Percentiles rank a stretch among this genome's conserved stretches.
phyloP scores from a whole-genome alignment of 2,888 invertebrate species.

The Agrotis puta region DNA sequence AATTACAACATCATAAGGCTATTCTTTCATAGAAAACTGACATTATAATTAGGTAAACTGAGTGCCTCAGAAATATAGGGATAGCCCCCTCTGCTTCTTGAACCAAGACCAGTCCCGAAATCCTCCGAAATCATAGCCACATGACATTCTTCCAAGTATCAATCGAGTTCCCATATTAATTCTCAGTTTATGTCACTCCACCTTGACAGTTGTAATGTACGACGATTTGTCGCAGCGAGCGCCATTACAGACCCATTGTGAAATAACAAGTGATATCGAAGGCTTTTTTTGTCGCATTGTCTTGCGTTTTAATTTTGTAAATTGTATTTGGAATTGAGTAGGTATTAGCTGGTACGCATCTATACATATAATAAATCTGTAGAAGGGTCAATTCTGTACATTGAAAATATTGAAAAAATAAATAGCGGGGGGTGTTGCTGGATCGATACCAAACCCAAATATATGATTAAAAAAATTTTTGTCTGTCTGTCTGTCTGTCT shows the following conservation, averaged over 20 bases:
- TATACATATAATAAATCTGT: no score
- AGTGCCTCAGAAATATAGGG: no score
- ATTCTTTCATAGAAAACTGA: no score
- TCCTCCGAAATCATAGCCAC: slow-evolving; percentile 56
- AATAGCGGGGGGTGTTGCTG: no score
- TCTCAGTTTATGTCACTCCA: slow-evolving; percentile 78
- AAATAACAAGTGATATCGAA: slow-evolving; percentile 67
- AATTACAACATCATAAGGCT: no score
- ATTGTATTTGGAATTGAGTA: not conserved
- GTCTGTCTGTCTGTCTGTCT: no score
- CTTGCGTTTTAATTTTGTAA: slow-evolving; percentile 56
- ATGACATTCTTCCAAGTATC: slow-evolving; percentile 76
- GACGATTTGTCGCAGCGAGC: slow-evolving; percentile 79
- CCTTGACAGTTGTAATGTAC: slow-evolving; percentile 84
- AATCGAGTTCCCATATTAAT: slow-evolving; percentile 89
- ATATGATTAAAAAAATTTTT: no score
- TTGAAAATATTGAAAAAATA: no score
- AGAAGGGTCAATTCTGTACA: no score
- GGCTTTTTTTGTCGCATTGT: slow-evolving; percentile 59
- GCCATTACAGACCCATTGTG: slow-evolving; percentile 65
- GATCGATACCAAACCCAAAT: no score
- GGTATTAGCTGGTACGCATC: not conserved
- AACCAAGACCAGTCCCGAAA: slow-evolving; percentile 22
- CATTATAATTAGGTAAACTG: no score
- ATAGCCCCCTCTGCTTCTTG: no score